Evolutionary conservation across 2,113 vertebrate species (phyloP).

Genomic region (Equus przewalskii): DNA sequence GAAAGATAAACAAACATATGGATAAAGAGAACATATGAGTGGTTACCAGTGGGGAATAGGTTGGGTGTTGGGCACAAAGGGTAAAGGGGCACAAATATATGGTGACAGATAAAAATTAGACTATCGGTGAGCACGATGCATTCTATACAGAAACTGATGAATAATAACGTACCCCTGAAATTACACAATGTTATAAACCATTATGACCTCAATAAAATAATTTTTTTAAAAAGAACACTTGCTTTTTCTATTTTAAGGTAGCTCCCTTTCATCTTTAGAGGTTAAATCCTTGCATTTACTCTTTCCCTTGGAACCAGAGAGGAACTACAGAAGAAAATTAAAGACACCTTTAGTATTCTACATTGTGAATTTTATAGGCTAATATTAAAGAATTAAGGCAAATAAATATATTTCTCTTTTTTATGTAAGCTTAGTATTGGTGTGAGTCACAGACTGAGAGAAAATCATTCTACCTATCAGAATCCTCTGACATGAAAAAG

Average conservation of each 20-base stretch:
- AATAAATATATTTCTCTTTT: background rate
- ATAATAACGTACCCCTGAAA: too few species aligned
- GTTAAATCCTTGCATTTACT: background rate
- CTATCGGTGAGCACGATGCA: too few species aligned
- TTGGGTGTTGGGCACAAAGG: too few species aligned
- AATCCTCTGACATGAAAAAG: background rate
- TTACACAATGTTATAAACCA: too few species aligned
- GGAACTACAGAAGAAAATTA: background rate
- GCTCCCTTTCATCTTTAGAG: background rate
- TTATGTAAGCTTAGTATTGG: background rate
- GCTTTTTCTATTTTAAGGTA: background rate
- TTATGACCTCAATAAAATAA: too few species aligned
- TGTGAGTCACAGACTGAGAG: background rate
- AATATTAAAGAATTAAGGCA: background rate
- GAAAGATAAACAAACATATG: too few species aligned
- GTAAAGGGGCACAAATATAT: too few species aligned
- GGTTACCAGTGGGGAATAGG: too few species aligned
- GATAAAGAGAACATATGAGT: too few species aligned
- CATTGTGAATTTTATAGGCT: constrained; percentile 8
- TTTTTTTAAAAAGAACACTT: background rate
- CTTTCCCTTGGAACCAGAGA: background rate
- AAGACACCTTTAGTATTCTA: background rate
- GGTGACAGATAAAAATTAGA: too few species aligned
- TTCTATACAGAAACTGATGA: too few species aligned
- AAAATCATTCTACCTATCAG: background rate